Conservation (phyloP, 2,113 vertebrate species). For the Pipra filicauda region DNA sequence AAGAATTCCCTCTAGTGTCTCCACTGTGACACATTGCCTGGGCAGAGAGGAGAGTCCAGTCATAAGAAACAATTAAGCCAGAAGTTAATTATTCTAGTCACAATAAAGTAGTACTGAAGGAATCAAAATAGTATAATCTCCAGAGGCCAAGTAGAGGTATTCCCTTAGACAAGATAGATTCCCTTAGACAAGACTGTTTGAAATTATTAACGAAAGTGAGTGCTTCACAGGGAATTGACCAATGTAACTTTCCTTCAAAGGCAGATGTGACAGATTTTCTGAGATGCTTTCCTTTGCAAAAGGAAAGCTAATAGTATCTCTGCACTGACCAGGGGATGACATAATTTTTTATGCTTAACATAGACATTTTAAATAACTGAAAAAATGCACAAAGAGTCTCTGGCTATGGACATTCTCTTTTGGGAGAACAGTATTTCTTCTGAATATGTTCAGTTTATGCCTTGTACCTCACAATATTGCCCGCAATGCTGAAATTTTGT, state of each 20-base stretch:
- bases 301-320: not conserved
- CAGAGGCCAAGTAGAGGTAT: not conserved
- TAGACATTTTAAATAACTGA: not conserved
- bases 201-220: not conserved
- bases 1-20: not conserved
- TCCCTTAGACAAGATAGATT: not conserved
- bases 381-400: not conserved
- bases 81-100: not conserved
- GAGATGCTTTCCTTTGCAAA: not conserved
- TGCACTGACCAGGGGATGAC: not conserved
- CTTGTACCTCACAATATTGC: not conserved
- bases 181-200: not conserved
- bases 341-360: not conserved
- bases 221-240: not conserved
- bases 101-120: not conserved
- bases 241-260: not conserved
- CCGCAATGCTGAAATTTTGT: not conserved
- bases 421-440: not conserved
- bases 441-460: not conserved
- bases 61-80: not conserved
- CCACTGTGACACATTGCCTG: not conserved
- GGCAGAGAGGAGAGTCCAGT: not conserved
- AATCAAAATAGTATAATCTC: not conserved
- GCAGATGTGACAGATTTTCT: not conserved
- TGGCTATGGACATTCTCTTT: rapidly evolving